Base-by-base conservation (phyloP, 2,888 invertebrate species). In the Ectemnius lituratus region DNA sequence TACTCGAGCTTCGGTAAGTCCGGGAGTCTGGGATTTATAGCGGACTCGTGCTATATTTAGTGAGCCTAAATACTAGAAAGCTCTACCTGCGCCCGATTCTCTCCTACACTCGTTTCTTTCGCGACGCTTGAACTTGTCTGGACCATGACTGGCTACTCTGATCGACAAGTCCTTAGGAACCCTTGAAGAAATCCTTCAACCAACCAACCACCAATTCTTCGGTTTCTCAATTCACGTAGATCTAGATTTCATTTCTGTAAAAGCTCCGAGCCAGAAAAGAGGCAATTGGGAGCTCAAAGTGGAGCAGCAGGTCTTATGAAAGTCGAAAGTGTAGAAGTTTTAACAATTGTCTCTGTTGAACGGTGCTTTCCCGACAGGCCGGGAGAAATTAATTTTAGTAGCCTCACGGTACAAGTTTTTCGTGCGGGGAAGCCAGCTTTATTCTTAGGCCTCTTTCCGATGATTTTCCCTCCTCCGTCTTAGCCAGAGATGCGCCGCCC, bases 11-110 rank as follows among this genome's bases (percentile, higher is more conserved):
- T 76, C 78, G 68, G 65, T 73, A 72, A 78, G 73, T 79, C 78
- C 81, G 78, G 76, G 75, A 73, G 68, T 79, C 87, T 85, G 86
- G 86, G 88, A 87, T 88, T 86, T 86, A 81, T 81, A 87, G 81
- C 81, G 79, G 82, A 87, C 83, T 83, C 86, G 85, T 76, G 88
- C 88, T 90, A 90, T 89, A 89, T 90, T 90, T 90, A 90, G 89
- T 85, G 84, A 82, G 83, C 83, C 84, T 83, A 85, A 85, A 88
- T 87, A 86, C 87, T 87, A 85, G 86, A 83, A 83, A 79, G 76
- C 82, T 82, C 67, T 77, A 76, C 76, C 72, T 72, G 75, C 78
- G 69, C 14, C 47, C 73, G 73, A 78, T 62, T 58, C 66, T 69
- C 66, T 73, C 63, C 59, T 63, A 67, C 60, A 57, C 73, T 6